phyloP scores from a whole-genome alignment of 92 coral and sea anemone species.

The Micromussa lordhowensis region DNA sequence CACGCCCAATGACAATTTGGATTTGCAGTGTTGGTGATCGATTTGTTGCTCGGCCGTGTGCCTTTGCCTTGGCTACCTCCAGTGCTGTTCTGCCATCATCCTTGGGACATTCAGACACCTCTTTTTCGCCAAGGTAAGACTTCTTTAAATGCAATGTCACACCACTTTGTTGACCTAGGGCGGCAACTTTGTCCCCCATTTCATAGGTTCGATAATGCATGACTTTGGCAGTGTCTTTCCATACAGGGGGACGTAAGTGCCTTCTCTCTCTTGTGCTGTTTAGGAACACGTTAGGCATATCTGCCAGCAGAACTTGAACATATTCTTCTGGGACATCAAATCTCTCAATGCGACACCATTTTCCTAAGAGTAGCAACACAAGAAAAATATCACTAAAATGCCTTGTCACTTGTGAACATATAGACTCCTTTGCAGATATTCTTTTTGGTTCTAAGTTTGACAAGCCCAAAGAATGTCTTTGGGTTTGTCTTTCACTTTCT shows the following conservation, averaged over 20 bases:
- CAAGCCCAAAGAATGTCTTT: too few species aligned
- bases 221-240: constrained; percentile 2
- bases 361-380: background rate
- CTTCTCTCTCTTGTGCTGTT: constrained; percentile 9
- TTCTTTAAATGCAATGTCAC: background rate
- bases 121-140: background rate
- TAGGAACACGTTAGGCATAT: constrained; percentile 6
- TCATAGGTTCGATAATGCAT: background rate
- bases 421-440: too few species aligned
- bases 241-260: constrained; percentile 18
- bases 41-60: background rate
- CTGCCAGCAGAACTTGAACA: background rate
- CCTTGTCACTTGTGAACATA: too few species aligned
- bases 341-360: constrained; percentile 28
- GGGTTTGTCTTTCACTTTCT: too few species aligned
- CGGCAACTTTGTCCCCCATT: background rate
- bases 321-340: background rate
- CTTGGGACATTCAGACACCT: background rate
- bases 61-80: constrained; percentile 17
- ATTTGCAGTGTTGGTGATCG: background rate
- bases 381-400: too few species aligned
- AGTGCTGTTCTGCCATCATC: background rate
- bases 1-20: constrained; percentile 48
- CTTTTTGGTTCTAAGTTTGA: too few species aligned
- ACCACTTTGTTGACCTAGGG: background rate